These are phyloP conservation scores for Melanotaenia maccullochi DNA, from an alignment of 2,797 vertebrate species.

Conservation along the genomic window DNA sequence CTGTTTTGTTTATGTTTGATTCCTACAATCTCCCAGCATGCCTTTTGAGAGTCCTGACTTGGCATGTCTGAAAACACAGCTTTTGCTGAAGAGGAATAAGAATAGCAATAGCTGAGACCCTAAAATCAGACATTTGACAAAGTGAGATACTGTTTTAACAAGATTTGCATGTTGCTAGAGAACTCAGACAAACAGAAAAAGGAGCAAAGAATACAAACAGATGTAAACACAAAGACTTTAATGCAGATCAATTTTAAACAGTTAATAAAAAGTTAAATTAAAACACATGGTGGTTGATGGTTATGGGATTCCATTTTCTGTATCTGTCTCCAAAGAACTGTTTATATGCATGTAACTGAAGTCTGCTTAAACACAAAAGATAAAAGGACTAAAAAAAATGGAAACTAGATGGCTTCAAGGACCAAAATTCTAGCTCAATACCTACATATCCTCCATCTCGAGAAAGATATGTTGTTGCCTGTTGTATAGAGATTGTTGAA, in stretches of 20 bases:
- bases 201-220: neutral
- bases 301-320: neutral
- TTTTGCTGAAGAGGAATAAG: neutral
- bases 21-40: constrained; percentile 16
- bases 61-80: neutral
- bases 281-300: neutral
- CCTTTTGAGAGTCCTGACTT: neutral
- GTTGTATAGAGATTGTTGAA: too few relatives aligned
- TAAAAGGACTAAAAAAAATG: neutral
- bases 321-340: neutral
- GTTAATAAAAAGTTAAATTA: neutral
- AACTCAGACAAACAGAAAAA: neutral
- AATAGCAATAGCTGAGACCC: constrained; percentile 8
- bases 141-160: constrained; percentile 1
- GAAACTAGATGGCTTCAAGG: neutral
- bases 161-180: neutral
- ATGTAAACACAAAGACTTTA: neutral
- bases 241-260: neutral
- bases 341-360: neutral
- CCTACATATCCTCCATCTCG: too few relatives aligned
- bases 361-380: neutral
- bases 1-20: neutral
- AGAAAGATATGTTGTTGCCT: too few relatives aligned
- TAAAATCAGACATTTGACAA: constrained; percentile 13
- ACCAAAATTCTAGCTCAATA: too few relatives aligned